Conservation (phyloP, 2,797 vertebrate species). For the Rhinella marina region DNA sequence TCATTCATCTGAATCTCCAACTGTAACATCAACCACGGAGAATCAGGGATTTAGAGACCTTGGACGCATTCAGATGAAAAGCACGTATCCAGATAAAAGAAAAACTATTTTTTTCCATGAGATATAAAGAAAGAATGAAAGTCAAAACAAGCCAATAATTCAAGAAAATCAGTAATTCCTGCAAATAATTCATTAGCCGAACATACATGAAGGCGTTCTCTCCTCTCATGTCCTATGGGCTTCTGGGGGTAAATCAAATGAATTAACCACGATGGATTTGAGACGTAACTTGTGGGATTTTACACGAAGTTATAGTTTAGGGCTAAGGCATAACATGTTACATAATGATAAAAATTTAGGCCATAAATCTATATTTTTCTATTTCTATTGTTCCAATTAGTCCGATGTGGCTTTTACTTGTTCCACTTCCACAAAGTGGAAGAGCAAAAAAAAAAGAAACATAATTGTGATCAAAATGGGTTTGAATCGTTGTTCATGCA, state of each 20-base stretch:
- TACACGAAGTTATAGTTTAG: conserved; percentile 8
- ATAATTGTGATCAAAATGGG: conserved; percentile 41
- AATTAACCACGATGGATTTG: conserved; percentile 29
- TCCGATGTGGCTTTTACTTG: neutral
- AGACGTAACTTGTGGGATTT: conserved; percentile 15
- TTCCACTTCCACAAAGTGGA: neutral
- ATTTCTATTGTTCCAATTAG: conserved; percentile 25
- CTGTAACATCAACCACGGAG: conserved; percentile 66
- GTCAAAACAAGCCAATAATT: conserved; percentile 69
- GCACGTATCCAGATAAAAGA: conserved; percentile 54
- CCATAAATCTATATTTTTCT: neutral
- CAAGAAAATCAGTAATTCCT: conserved; percentile 69
- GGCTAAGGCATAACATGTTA: neutral
- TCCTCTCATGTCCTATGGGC: neutral
- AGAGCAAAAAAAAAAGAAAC: conserved; percentile 33
- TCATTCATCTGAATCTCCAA: conserved; percentile 69
- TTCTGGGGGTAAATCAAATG: conserved; percentile 44
- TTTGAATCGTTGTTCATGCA: conserved; percentile 49
- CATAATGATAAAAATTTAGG: conserved; percentile 2
- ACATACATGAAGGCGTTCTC: conserved; percentile 30
- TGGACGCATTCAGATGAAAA: conserved; percentile 54
- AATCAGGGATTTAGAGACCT: conserved; percentile 62
- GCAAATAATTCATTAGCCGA: conserved; percentile 60
- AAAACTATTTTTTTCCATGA: conserved; percentile 55
- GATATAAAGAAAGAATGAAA: conserved; percentile 66